Evolutionary conservation across 2,797 vertebrate genomes (phyloP).

Genomic region (Gouania willdenowi): DNA sequence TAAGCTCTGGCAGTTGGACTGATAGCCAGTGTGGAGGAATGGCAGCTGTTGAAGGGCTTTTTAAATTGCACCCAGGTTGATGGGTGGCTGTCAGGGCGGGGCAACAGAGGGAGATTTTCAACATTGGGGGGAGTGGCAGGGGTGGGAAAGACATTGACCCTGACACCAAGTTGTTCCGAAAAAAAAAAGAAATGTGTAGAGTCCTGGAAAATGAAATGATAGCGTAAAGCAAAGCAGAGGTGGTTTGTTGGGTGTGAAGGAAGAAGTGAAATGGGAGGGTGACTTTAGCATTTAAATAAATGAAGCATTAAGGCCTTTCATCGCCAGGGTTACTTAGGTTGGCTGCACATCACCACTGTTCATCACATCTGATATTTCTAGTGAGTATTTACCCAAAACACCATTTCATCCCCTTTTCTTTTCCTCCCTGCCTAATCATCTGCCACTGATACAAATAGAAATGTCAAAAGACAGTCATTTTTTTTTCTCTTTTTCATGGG

Average conservation of each 20-base stretch:
- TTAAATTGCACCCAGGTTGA: conserved; percentile 72
- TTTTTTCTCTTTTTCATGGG: background rate
- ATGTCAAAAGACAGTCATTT: conserved; percentile 20
- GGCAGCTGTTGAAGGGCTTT: conserved; percentile 74
- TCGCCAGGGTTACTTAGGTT: conserved; percentile 21
- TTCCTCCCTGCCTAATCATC: conserved; percentile 5
- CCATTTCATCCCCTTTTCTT: conserved; percentile 27
- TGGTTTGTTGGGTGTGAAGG: background rate
- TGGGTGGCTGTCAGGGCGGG: conserved; percentile 69
- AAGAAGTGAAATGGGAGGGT: background rate
- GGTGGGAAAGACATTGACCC: conserved; percentile 40
- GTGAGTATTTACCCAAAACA: conserved; percentile 38
- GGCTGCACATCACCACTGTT: conserved; percentile 19
- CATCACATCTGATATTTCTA: conserved; percentile 23
- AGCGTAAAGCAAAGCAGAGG: background rate
- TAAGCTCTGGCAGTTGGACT: conserved; percentile 69
- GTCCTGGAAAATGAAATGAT: conserved; percentile 1
- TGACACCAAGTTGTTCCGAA: conserved; percentile 21
- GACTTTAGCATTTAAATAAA: conserved; percentile 22
- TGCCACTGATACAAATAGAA: conserved; percentile 41
- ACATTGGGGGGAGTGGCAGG: conserved; percentile 1
- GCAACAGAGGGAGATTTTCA: conserved; percentile 51
- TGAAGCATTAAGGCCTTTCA: conserved; percentile 17
- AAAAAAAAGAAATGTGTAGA: conserved; percentile 14
- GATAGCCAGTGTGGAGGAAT: conserved; percentile 68